phyloP scores from a whole-genome alignment of 1,140 invertebrate genomes.

The Drosophila nasuta region DNA sequence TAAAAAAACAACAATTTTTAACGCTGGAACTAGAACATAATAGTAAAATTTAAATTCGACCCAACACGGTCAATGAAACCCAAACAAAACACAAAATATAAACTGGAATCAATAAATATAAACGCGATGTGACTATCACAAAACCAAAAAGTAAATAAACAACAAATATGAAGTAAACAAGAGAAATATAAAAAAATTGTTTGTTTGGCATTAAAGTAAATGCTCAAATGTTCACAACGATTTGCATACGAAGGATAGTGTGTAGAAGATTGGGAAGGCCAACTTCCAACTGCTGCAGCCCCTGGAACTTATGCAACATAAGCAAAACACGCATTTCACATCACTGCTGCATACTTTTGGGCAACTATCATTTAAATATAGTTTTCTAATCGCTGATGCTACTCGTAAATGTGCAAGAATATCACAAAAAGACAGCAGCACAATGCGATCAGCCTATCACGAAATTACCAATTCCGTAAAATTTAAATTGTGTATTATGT shows the following conservation, averaged over 20 bases:
- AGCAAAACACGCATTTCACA: too few species aligned
- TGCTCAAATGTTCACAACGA: constrained; percentile 31
- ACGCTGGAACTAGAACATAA: neutral
- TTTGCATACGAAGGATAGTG: too few species aligned
- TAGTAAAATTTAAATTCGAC: neutral
- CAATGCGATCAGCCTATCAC: too few species aligned
- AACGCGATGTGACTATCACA: constrained; percentile 17
- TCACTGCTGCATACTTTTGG: too few species aligned
- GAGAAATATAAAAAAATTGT: neutral
- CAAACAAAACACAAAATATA: constrained; percentile 12
- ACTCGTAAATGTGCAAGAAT: neutral
- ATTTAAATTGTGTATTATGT: too few species aligned
- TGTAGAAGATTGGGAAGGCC: neutral
- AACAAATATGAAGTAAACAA: neutral
- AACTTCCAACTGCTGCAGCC: too few species aligned
- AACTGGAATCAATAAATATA: constrained; percentile 16
- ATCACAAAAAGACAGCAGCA: neutral
- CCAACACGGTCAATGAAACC: neutral
- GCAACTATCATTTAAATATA: too few species aligned
- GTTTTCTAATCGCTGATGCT: too few species aligned
- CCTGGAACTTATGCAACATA: too few species aligned
- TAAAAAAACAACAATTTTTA: neutral
- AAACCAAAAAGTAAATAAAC: constrained; percentile 16
- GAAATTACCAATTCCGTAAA: too few species aligned
- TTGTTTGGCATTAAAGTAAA: constrained; percentile 45